Evolutionary conservation across 2,888 invertebrate species (phyloP), one percentile per base, ranked within the genome.

Genomic region (Autographa gamma): DNA sequence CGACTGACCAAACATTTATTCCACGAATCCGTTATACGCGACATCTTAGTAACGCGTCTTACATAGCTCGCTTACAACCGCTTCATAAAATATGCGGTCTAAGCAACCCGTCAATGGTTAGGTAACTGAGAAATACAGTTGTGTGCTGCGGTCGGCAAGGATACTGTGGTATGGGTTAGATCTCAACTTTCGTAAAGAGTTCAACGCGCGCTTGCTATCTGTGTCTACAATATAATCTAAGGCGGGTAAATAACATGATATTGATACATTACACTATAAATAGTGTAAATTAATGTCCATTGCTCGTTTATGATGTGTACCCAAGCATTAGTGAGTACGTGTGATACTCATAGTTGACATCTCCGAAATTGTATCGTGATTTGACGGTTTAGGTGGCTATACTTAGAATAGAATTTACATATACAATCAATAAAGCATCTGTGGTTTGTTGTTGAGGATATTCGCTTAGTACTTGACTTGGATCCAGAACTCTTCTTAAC

Each of bases 121-220:
- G 8, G 7, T 8, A 64, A 64, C 48, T 16, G 11, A 18, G 60
- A 68, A 59, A 61, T 63, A 18, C 52, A 54, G 19, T 67, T 69
- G 71, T 19, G 16, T 18, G n/a, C 34, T 76, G 68, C 66, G 67
- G 74, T 71, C 66, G 60, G 56, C n/a, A 66, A 66, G 62, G 62
- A 65, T 69, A 19, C 38, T 71, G 60, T 77, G 76, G 83, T 84
- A 72, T 38, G 62, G 60, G 77, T 60, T 63, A 63, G 77, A 85
- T 86, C 84, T 90, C 87, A 80, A 91, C 91, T 91, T 92, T 92
- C 88, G 78, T 91, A 91, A 91, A 91, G 94, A 94, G 91, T 94
- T 95, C 93, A 94, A 94, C 93, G 93, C 90, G 93, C 91, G 91
- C 88, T 80, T 80, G 81, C 80, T 77, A 81, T 84, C 77, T 82